Percentiles rank a stretch among this genome's conserved stretches.
Conservation (phyloP, 2,113 vertebrate genomes). For the Phaethornis superciliosus region DNA sequence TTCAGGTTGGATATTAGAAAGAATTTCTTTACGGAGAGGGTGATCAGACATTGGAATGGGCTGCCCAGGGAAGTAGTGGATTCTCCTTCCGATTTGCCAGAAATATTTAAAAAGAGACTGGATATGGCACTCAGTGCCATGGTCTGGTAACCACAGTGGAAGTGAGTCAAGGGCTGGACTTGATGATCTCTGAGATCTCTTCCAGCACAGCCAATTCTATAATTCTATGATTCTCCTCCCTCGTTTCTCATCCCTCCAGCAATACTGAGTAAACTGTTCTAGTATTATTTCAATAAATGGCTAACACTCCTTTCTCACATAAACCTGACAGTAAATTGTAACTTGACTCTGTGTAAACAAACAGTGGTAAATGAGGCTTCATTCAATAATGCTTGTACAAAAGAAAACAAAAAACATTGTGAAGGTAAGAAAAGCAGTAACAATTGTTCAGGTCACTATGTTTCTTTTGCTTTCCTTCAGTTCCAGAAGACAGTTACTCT, state of each 20-base stretch:
- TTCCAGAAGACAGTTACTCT: not conserved
- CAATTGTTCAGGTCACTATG: not conserved
- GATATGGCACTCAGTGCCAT: too few species aligned
- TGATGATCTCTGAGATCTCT: too few species aligned
- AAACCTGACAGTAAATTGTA: conserved; percentile 4
- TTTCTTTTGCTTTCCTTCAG: not conserved
- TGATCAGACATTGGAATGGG: too few species aligned
- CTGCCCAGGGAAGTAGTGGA: too few species aligned
- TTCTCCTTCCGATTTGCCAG: too few species aligned
- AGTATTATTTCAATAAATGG: conserved; percentile 24
- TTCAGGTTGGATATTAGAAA: too few species aligned
- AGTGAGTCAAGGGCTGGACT: too few species aligned
- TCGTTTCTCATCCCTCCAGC: not conserved
- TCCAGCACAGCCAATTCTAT: too few species aligned
- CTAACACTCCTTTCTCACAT: not conserved
- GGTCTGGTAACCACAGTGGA: too few species aligned
- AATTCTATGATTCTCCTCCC: too few species aligned
- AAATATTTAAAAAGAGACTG: too few species aligned
- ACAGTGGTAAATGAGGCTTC: not conserved
- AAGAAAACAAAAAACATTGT: not conserved
- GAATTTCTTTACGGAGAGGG: too few species aligned
- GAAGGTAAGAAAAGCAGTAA: not conserved
- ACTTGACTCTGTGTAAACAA: conserved; percentile 8
- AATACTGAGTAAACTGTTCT: not conserved
- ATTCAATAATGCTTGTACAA: not conserved